phyloP scores from a whole-genome alignment of 35 echinoderm and acorn worm species.

The Diadema setosum region DNA sequence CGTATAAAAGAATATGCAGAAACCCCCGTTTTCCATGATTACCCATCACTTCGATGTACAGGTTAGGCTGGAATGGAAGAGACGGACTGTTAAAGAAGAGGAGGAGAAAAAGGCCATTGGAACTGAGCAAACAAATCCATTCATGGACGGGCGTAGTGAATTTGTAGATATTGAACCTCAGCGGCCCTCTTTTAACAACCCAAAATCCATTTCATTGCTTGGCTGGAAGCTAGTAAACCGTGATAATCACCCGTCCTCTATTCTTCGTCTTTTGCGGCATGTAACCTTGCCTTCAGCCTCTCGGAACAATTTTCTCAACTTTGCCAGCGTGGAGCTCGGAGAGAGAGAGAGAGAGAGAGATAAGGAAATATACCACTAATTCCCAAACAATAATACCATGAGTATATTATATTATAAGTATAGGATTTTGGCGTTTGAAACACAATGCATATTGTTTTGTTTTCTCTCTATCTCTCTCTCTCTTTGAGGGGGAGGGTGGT shows the following conservation, averaged over 20 bases:
- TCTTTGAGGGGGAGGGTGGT: no score
- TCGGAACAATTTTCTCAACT: neutral
- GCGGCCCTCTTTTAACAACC: neutral
- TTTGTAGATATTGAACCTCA: neutral
- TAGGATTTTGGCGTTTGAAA: no score
- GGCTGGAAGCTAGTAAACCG: neutral
- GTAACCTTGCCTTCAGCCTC: neutral
- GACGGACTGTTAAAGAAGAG: neutral
- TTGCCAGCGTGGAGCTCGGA: no score
- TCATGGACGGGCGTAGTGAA: neutral
- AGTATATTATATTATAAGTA: no score
- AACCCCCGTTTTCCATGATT: neutral
- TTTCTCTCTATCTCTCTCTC: no score
- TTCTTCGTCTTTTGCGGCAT: neutral
- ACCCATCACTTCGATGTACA: neutral
- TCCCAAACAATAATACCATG: no score
- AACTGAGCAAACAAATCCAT: slow-evolving; percentile 8
- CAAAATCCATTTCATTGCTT: slow-evolving; percentile 14
- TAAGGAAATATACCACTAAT: no score
- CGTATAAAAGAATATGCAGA: neutral
- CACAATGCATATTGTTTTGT: no score
- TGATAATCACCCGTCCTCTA: neutral
- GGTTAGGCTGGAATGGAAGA: neutral
- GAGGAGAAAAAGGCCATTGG: neutral
- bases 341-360: no score